Evolutionary conservation across 1,140 invertebrate genomes (phyloP).

Genomic region (Drosophila grimshawi): DNA sequence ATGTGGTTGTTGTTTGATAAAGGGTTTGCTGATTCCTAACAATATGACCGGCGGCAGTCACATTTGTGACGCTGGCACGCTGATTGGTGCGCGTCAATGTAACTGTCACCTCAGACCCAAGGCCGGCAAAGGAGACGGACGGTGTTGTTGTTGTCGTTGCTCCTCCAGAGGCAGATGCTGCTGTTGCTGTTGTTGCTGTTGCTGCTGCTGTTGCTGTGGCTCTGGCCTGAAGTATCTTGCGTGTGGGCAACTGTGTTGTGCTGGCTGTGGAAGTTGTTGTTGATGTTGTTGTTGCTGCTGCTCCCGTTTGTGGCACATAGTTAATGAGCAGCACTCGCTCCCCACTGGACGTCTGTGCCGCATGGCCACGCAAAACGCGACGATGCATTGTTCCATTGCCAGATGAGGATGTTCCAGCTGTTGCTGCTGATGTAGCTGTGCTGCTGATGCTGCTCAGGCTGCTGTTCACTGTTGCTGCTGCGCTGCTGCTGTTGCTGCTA

Average conservation of each 20-base stretch:
- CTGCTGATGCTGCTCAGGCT: conserved; percentile 50
- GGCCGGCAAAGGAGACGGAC: conserved; percentile 77
- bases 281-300: conserved; percentile 47
- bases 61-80: conserved; percentile 64
- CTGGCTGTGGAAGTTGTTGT: conserved; percentile 46
- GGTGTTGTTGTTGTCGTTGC: conserved; percentile 33
- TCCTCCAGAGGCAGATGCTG: conserved; percentile 20
- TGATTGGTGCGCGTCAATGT: conserved; percentile 78
- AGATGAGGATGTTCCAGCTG: conserved; percentile 10
- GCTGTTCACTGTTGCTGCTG: conserved; percentile 48
- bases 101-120: conserved; percentile 82
- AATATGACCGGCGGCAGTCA: conserved; percentile 83
- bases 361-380: conserved; percentile 76
- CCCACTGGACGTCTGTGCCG: conserved; percentile 78
- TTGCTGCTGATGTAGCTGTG: conserved; percentile 52
- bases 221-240: conserved; percentile 81
- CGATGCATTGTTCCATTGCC: conserved; percentile 54
- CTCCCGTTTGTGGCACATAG: conserved; percentile 70
- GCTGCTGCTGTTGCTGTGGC: conserved; percentile 63
- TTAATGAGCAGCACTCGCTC: conserved; percentile 81
- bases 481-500: conserved; percentile 38
- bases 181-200: conserved; percentile 17
- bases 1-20: conserved; percentile 61
- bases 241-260: conserved; percentile 72
- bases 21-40: conserved; percentile 71